phyloP scores from a whole-genome alignment of 2,888 invertebrate species.

The Polyommatus icarus region DNA sequence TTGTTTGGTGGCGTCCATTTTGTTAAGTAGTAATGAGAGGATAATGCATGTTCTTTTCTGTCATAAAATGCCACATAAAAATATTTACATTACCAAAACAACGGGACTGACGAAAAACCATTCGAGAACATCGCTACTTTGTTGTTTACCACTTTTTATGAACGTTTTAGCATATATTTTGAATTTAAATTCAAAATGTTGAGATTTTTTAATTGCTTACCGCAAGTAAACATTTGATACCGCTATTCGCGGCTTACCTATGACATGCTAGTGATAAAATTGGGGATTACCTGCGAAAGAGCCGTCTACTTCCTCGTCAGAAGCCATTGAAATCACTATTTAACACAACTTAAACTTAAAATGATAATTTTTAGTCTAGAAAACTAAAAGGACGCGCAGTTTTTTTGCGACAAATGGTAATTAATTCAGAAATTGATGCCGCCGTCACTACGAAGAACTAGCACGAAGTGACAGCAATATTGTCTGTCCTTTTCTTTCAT shows the following conservation, averaged over 20 bases:
- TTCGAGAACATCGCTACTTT: constrained; percentile 35
- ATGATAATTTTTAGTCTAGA: constrained; percentile 68
- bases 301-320: constrained; percentile 93
- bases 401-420: constrained; percentile 81
- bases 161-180: constrained; percentile 39
- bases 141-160: constrained; percentile 42
- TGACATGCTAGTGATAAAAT: constrained; percentile 76
- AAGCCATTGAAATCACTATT: constrained; percentile 85
- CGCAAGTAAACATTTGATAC: constrained; percentile 82
- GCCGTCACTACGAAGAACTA: constrained; percentile 74
- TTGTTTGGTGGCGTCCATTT: constrained; percentile 89
- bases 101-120: constrained; percentile 18
- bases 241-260: constrained; percentile 81
- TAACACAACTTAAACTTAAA: constrained; percentile 61
- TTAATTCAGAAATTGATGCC: constrained; percentile 81
- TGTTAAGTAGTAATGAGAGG: constrained; percentile 86
- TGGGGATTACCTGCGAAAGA: constrained; percentile 88
- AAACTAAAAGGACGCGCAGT: constrained; percentile 80
- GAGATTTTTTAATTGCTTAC: constrained; percentile 78
- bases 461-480: constrained; percentile 52
- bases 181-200: constrained; percentile 56
- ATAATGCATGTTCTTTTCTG: constrained; percentile 84
- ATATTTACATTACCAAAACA: constrained; percentile 65
- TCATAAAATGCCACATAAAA: constrained; percentile 79
- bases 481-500: constrained; percentile 63